phyloP scores from a whole-genome alignment of 2,797 vertebrate genomes.

The Gambelia wislizenii region DNA sequence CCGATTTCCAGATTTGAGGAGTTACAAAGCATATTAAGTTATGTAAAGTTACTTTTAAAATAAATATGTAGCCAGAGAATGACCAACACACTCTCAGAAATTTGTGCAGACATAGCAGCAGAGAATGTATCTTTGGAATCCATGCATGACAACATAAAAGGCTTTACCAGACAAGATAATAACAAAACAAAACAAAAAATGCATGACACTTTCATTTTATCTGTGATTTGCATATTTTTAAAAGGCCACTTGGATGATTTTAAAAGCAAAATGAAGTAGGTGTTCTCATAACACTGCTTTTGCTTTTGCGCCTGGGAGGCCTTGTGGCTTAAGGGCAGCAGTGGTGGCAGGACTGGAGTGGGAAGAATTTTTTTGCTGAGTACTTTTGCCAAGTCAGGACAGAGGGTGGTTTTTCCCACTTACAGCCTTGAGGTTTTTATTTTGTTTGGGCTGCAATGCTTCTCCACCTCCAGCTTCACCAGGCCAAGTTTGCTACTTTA shows the following conservation, averaged over 20 bases:
- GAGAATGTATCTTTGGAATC: not conserved
- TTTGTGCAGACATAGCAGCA: not conserved
- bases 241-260: constrained; percentile 55
- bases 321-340: constrained; percentile 46
- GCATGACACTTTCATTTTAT: not conserved
- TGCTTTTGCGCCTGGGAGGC: constrained; percentile 61
- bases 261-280: constrained; percentile 17
- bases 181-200: not conserved
- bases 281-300: constrained; percentile 60
- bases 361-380: constrained; percentile 46
- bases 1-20: not conserved
- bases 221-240: constrained; percentile 22
- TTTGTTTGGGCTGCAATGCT: constrained; percentile 66
- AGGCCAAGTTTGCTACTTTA: constrained; percentile 62
- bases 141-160: not conserved
- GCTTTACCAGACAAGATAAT: not conserved
- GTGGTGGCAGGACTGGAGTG: constrained; percentile 47
- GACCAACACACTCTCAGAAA: not conserved
- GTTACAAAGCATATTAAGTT: not conserved
- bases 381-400: constrained; percentile 57
- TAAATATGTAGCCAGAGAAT: not conserved
- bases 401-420: constrained; percentile 69
- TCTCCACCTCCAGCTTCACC: constrained; percentile 50
- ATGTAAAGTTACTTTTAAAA: not conserved
- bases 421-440: constrained; percentile 69